Evolutionary conservation across 2,888 invertebrate genomes (phyloP), one percentile per base, ranked within the genome.

Genomic region (Hemaris fuciformis): DNA sequence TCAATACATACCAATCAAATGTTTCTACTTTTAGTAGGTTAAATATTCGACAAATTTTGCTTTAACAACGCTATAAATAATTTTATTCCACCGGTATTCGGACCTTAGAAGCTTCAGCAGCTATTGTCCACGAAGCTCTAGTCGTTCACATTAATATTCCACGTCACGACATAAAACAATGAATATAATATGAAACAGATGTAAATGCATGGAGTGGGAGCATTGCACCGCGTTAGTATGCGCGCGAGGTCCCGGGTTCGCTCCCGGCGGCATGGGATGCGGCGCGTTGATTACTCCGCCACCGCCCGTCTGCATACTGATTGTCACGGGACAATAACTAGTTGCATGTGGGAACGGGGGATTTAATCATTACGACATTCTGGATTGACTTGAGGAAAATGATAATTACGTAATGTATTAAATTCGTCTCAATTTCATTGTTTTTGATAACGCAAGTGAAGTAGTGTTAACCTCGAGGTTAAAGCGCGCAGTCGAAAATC

Each of bases 251-350:
- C 53, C 31, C 53, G 31, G 53, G 53, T 53, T 31, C 53, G 53
- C 27, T 53, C 53, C 53, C 53, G 53, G 46, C 38, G 38, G 45
- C 45, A n/a, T n/a, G 46, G 60, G 60, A 63, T 63, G 63, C 60
- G 46, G 38, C 45, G 62, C 56, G 46, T 60, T 63, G 60, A 63
- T 63, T 57, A 60, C 57, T 61, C 42, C 13, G 10, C 20, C 15
- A 31, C 15, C 18, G 27, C 18, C 18, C 18, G 53, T 53, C 53
- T 53, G 53, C 53, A 53, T 53, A 53, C 53, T 53, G 53, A 53
- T 53, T 8, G 27, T n/a, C 42, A 34, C 20, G 45, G 2, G n/a
- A n/a, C n/a, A n/a, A n/a, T n/a, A 10, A 31, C 31, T 53, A 31
- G 53, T 27, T 27, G 15, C 31, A 13, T 27, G 46, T 46, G 53